Conservation (phyloP, 2,888 invertebrate species). For the Platypus cylindrus region DNA sequence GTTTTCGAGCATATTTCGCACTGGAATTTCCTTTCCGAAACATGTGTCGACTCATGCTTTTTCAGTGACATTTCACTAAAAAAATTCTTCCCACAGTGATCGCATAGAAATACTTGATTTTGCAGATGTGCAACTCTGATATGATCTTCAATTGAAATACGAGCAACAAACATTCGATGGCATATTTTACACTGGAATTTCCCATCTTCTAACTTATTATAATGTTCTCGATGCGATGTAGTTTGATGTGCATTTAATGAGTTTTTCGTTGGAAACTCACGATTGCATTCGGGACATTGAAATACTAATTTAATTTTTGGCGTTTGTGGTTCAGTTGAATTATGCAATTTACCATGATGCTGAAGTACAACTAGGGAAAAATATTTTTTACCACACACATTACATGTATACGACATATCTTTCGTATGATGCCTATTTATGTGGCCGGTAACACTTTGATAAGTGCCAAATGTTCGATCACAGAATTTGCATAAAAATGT, state of each 20-base stretch:
- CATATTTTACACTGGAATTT: slow-evolving; percentile 12
- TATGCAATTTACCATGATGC: slow-evolving; percentile 12
- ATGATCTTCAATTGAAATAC: slow-evolving; percentile 11
- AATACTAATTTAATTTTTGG: slow-evolving; percentile 6
- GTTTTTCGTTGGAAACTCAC: slow-evolving; percentile 6
- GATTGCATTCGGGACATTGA: slow-evolving; percentile 8
- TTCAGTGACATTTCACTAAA: slow-evolving; percentile 38
- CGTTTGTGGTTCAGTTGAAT: background rate
- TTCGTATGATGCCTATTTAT: slow-evolving; percentile 14
- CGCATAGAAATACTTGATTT: slow-evolving; percentile 10
- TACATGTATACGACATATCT: slow-evolving; percentile 21
- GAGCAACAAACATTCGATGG: slow-evolving; percentile 11
- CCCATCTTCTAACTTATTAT: slow-evolving; percentile 8
- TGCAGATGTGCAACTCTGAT: slow-evolving; percentile 7
- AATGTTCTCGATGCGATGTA: slow-evolving; percentile 9
- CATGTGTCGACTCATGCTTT: slow-evolving; percentile 29
- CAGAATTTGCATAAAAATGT: slow-evolving; percentile 10
- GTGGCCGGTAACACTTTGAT: slow-evolving; percentile 10
- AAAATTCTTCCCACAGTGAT: slow-evolving; percentile 35
- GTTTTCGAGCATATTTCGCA: slow-evolving; percentile 13
- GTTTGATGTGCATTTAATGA: slow-evolving; percentile 9
- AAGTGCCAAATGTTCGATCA: slow-evolving; percentile 6
- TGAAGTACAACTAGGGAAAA: slow-evolving; percentile 19
- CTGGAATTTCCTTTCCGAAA: slow-evolving; percentile 4
- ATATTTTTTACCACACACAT: slow-evolving; percentile 31